Conservation (phyloP, 92 coral and sea anemone species). For the Pocillopora meandrina region DNA sequence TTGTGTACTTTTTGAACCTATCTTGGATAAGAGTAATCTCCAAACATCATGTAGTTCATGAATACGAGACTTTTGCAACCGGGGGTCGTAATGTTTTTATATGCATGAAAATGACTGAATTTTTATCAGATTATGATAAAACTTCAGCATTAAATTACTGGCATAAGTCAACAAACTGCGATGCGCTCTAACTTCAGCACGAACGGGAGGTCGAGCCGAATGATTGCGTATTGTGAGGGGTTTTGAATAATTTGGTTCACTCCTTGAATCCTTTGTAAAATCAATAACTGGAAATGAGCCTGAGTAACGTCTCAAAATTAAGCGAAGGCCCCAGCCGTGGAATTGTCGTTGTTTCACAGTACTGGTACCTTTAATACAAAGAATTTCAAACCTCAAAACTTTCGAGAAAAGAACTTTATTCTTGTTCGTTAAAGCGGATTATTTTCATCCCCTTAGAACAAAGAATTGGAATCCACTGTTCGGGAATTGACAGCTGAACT, state of each 20-base stretch:
- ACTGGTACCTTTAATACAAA: not conserved
- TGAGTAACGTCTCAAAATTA: not conserved
- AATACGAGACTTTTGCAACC: not conserved
- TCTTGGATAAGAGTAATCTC: not conserved
- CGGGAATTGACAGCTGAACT: constrained; percentile 67
- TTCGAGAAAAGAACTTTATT: not conserved
- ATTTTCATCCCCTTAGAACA: constrained; percentile 40
- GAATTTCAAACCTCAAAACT: not conserved
- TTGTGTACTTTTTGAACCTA: not conserved
- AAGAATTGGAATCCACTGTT: constrained; percentile 46
- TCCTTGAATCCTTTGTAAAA: not conserved
- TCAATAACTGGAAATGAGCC: not conserved
- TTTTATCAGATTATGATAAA: not conserved
- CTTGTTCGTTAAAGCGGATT: not conserved
- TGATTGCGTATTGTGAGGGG: not conserved
- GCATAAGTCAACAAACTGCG: not conserved
- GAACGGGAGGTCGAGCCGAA: not conserved
- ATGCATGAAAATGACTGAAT: not conserved
- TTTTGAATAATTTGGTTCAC: not conserved
- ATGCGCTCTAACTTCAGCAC: not conserved
- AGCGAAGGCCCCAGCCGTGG: not conserved
- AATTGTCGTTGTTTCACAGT: not conserved
- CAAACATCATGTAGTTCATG: constrained; percentile 1
- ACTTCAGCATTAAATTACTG: not conserved
- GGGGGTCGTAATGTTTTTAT: not conserved